Conservation (phyloP, 2,113 vertebrate species). For the Heliornis fulica region DNA sequence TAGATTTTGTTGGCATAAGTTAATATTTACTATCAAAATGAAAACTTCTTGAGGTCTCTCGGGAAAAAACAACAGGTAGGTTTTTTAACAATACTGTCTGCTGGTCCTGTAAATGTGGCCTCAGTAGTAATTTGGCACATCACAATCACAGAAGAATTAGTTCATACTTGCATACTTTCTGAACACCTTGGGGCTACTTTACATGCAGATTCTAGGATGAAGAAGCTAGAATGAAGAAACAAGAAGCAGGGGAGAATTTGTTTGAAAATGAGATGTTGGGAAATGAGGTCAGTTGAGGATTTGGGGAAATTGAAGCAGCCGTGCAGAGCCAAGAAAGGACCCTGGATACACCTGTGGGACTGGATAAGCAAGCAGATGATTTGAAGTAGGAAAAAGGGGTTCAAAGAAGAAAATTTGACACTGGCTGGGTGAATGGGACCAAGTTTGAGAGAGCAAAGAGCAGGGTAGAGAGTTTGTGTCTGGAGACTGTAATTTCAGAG, state of each 20-base stretch:
- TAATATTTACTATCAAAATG: background rate
- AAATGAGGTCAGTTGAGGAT: background rate
- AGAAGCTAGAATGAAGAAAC: background rate
- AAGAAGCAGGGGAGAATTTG: background rate
- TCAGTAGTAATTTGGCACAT: background rate
- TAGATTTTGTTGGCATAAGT: background rate
- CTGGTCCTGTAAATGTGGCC: background rate
- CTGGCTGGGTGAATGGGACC: background rate
- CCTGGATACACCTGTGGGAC: background rate
- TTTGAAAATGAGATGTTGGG: background rate
- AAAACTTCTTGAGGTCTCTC: background rate
- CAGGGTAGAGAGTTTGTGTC: background rate
- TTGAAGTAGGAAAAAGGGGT: background rate
- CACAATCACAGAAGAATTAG: background rate
- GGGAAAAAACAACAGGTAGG: rapidly evolving
- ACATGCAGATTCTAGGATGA: background rate
- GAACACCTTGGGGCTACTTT: background rate
- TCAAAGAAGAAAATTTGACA: background rate
- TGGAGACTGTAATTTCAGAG: background rate
- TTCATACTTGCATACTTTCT: background rate
- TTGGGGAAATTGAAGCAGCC: background rate
- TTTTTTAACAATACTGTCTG: background rate
- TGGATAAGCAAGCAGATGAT: background rate
- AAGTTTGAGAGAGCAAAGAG: background rate
- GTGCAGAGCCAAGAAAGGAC: background rate